phyloP scores from a whole-genome alignment of 2,113 vertebrate genomes.

The Ancistrus triradiatus region DNA sequence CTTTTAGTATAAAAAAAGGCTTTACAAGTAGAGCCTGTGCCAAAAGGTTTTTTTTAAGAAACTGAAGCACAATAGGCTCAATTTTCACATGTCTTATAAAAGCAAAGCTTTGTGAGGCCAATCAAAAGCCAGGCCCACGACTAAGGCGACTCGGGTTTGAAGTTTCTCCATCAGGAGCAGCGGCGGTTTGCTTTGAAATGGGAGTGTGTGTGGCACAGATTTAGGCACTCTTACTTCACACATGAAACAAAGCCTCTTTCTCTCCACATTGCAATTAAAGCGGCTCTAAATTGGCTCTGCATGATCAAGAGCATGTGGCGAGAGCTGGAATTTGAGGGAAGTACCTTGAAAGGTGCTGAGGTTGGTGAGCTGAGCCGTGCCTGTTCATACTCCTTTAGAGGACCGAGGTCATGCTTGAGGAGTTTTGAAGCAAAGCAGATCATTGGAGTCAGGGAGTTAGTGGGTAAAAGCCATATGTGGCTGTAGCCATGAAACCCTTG shows the following conservation, averaged over 20 bases:
- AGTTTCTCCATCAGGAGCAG: constrained; percentile 52
- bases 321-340: constrained; percentile 50
- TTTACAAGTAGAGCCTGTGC: constrained; percentile 63
- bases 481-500: constrained; percentile 10
- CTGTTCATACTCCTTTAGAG: constrained; percentile 46
- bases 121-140: constrained; percentile 51
- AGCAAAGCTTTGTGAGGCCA: constrained; percentile 46
- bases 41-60: constrained; percentile 54
- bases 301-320: constrained; percentile 55
- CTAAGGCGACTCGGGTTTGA: constrained; percentile 46
- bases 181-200: constrained; percentile 71
- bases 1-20: constrained; percentile 46
- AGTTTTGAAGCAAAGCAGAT: constrained; percentile 65
- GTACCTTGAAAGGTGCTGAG: constrained; percentile 59
- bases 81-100: constrained; percentile 61
- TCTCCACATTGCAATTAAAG: constrained; percentile 53
- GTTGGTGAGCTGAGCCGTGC: constrained; percentile 33
- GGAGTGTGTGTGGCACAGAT: constrained; percentile 61
- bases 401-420: constrained; percentile 29
- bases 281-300: constrained; percentile 52
- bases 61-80: constrained; percentile 64
- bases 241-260: constrained; percentile 42
- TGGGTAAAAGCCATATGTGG: constrained; percentile 50
- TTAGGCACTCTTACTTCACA: constrained; percentile 52
- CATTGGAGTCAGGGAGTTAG: constrained; percentile 49